Evolutionary conservation across 2,113 vertebrate genomes (phyloP).

Genomic region (Bubo bubo): DNA sequence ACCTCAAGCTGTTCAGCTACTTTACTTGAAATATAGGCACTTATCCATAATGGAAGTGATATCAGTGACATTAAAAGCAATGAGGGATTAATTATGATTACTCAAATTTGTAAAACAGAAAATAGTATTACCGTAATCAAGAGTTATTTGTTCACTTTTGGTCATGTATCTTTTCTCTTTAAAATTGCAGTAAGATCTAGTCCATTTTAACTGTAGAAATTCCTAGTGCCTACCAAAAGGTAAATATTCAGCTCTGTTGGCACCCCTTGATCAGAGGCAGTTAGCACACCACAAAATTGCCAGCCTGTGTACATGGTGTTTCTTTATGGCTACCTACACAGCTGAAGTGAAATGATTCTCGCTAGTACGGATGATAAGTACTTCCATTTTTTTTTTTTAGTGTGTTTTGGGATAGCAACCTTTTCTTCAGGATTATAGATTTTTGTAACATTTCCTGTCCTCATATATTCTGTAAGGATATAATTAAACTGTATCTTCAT

Average conservation of each 20-base stretch:
- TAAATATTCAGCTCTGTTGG: neutral
- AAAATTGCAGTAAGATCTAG: neutral
- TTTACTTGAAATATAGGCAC: neutral
- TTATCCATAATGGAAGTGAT: neutral
- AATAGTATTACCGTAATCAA: neutral
- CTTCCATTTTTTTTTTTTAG: neutral
- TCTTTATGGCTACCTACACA: neutral
- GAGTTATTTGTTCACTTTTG: neutral
- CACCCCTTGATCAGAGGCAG: neutral
- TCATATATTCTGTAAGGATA: neutral
- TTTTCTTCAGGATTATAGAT: neutral
- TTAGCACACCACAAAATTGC: neutral
- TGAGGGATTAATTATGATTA: neutral
- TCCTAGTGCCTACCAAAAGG: neutral
- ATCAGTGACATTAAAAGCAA: neutral
- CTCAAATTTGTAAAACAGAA: neutral
- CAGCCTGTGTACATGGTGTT: neutral
- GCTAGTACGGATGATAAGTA: rapidly evolving
- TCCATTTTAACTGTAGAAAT: neutral
- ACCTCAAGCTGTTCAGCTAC: neutral
- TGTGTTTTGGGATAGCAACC: neutral
- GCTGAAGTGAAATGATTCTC: neutral
- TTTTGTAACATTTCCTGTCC: neutral
- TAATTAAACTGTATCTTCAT: neutral
- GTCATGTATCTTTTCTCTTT: neutral